Conservation (phyloP, 2,113 vertebrate genomes). For the Tapirus terrestris region DNA sequence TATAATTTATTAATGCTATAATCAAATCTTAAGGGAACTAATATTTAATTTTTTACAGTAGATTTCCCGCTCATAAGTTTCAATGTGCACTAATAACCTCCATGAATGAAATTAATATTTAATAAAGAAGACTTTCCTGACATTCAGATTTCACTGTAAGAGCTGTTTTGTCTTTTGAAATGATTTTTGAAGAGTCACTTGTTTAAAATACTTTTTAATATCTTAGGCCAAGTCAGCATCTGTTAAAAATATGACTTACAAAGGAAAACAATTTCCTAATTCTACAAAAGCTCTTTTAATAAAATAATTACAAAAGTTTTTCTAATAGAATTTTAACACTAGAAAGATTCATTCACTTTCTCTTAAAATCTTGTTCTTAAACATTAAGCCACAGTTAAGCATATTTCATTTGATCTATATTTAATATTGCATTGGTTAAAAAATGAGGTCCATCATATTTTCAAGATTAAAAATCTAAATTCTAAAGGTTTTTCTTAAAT, state of each 20-base stretch:
- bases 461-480: background rate
- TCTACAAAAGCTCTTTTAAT: background rate
- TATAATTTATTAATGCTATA: conserved; percentile 17
- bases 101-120: conserved; percentile 17
- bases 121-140: background rate
- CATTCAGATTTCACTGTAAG: background rate
- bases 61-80: conserved; percentile 35
- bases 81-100: background rate
- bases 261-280: background rate
- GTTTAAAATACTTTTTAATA: conserved; percentile 31
- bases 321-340: background rate
- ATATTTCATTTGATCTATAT: background rate
- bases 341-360: background rate
- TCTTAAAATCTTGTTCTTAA: conserved; percentile 5
- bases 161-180: background rate
- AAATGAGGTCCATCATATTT: background rate
- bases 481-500: background rate
- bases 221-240: background rate
- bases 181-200: background rate
- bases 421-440: background rate
- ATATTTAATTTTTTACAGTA: conserved; percentile 20
- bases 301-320: background rate
- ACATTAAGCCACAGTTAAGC: background rate
- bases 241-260: background rate
- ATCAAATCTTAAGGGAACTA: background rate